These are phyloP conservation scores for Hoplodrina ambigua DNA, from an alignment of 2,888 invertebrate genomes.

Conservation along the genomic window DNA sequence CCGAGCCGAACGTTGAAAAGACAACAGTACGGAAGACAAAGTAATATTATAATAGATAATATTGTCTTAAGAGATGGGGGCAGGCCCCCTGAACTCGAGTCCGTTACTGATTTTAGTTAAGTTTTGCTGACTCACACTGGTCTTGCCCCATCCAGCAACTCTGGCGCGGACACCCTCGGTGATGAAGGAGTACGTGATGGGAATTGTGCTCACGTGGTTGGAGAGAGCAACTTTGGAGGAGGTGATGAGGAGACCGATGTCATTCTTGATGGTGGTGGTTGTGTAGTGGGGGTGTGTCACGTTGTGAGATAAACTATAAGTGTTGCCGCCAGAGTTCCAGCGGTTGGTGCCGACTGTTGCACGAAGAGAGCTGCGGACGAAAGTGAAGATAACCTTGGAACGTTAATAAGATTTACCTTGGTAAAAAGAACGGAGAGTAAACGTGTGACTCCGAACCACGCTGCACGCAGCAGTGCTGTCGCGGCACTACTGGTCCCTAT, in stretches of 20 bases:
- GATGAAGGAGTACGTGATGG: conserved; percentile 62
- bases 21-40: no score
- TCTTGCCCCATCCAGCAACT: conserved; percentile 80
- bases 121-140: conserved; percentile 64
- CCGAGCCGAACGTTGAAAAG: no score
- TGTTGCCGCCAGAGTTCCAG: conserved; percentile 74
- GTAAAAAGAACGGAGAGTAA: no score
- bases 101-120: no score
- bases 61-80: no score
- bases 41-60: no score
- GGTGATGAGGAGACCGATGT: conserved; percentile 75
- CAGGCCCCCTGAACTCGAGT: no score
- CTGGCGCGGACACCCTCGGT: conserved; percentile 57
- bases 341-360: conserved; percentile 76
- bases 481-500: no score
- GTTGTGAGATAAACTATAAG: conserved; percentile 70
- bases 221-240: conserved; percentile 48
- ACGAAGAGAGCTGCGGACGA: conserved; percentile 68
- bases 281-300: conserved; percentile 77
- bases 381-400: no score
- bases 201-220: conserved; percentile 54
- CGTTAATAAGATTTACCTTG: no score
- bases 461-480: no score
- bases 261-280: conserved; percentile 73
- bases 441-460: no score